A percentile compares a stretch with the other conserved stretches of the same genome.
phyloP scores from a whole-genome alignment of 1,140 invertebrate species.

The Aphidius ervi region DNA sequence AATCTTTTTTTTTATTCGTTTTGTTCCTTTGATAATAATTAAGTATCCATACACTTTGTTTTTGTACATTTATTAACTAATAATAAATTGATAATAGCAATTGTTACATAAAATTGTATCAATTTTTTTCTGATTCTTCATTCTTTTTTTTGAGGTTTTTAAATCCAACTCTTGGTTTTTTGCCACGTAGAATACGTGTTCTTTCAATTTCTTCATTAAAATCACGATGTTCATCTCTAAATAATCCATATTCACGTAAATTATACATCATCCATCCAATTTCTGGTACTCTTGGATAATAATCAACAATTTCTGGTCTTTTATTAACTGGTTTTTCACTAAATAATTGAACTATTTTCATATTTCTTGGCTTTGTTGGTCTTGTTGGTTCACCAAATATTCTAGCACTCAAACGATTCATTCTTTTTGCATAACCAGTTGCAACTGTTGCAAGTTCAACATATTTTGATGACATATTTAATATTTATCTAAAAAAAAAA shows the following conservation, averaged over 20 bases:
- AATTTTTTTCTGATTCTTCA: no score
- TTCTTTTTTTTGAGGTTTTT: not conserved
- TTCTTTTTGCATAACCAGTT: constrained; percentile 77
- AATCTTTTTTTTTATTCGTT: not conserved
- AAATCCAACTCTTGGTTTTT: constrained; percentile 55
- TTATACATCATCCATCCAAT: constrained; percentile 67
- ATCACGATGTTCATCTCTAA: constrained; percentile 85
- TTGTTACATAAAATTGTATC: no score
- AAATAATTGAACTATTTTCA: constrained; percentile 82
- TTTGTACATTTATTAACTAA: no score
- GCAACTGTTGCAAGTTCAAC: constrained; percentile 62
- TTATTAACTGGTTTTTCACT: constrained; percentile 71
- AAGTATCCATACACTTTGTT: no score
- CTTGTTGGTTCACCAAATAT: constrained; percentile 87
- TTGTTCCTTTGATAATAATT: no score
- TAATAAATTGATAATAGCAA: not conserved
- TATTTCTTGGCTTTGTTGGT: constrained; percentile 66
- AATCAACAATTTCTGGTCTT: constrained; percentile 69
- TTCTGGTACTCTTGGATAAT: constrained; percentile 83
- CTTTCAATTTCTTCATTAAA: constrained; percentile 87
- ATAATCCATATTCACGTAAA: constrained; percentile 74
- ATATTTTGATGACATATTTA: constrained; percentile 58
- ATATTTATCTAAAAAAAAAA: constrained; percentile 29
- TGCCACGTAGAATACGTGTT: constrained; percentile 68
- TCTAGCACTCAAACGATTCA: constrained; percentile 79